Percentiles rank a stretch among this genome's conserved stretches.
These are phyloP conservation scores for Eremophila alpestris DNA, from an alignment of 2,797 vertebrate genomes.

Conservation along the genomic window DNA sequence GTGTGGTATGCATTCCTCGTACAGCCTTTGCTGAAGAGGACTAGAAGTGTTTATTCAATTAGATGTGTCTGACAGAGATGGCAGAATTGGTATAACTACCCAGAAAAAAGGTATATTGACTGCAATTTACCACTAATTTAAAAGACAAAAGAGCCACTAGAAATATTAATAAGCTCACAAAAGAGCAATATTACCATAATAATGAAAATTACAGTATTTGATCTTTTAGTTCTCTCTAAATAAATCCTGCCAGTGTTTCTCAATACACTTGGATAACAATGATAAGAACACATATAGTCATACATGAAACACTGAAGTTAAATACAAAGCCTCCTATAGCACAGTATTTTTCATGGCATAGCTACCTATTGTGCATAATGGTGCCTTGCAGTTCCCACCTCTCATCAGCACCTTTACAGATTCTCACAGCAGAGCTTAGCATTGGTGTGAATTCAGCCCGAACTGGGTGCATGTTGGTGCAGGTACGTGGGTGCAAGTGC, in stretches of 20 bases:
- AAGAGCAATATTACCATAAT: not conserved
- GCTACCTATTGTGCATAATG: not conserved
- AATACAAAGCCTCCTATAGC: not conserved
- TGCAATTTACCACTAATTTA: not conserved
- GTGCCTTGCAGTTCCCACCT: not conserved
- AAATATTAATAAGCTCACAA: not conserved
- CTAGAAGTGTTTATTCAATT: not conserved
- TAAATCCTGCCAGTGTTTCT: not conserved
- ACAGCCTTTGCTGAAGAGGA: not conserved
- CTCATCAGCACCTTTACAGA: not conserved
- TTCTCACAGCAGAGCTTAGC: accelerated
- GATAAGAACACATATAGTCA: not conserved
- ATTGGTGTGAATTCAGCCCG: not conserved
- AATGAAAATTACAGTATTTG: not conserved
- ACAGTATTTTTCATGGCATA: not conserved
- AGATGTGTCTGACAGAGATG: not conserved
- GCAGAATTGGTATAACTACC: not conserved
- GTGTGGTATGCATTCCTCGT: not conserved
- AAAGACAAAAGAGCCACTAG: not conserved
- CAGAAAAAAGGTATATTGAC: not conserved
- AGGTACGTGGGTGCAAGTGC: accelerated
- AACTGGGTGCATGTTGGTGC: not conserved
- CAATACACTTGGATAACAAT: not conserved
- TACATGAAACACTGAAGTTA: not conserved
- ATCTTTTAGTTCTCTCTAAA: not conserved